Percentiles rank a stretch among this genome's conserved stretches.
phyloP scores from a whole-genome alignment of 2,113 vertebrate genomes.

The Podocnemis expansa region DNA sequence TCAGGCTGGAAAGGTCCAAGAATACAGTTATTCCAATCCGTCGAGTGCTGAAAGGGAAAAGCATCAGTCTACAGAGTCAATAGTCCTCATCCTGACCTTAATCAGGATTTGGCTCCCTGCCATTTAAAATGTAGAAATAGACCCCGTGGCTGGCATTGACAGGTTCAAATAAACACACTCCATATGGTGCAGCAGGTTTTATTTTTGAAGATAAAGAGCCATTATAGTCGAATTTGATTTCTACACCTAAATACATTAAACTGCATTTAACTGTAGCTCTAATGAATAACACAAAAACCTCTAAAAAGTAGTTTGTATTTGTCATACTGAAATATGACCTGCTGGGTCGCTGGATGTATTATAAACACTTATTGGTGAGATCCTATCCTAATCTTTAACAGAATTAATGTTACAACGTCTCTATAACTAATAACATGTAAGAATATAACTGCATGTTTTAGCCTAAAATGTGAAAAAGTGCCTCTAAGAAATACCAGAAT shows the following conservation, averaged over 20 bases:
- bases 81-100: neutral
- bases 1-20: conserved; percentile 6
- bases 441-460: neutral
- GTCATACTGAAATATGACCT: neutral
- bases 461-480: rapidly evolving
- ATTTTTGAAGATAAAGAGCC: too few species aligned
- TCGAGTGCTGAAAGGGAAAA: neutral
- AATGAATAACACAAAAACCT: neutral
- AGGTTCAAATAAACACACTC: neutral
- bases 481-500: rapidly evolving
- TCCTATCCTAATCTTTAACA: rapidly evolving
- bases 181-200: neutral
- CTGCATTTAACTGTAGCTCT: neutral
- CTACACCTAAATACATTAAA: neutral
- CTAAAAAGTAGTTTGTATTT: rapidly evolving
- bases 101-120: neutral
- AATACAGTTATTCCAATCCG: neutral
- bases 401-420: rapidly evolving
- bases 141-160: neutral
- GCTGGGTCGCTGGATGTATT: neutral
- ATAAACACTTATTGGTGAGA: rapidly evolving
- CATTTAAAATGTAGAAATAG: neutral
- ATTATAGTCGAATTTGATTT: neutral
- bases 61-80: neutral
- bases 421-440: rapidly evolving